Evolutionary conservation across 2,888 invertebrate species (phyloP), one percentile per base, ranked within the genome.

Genomic region (Bimastos eiseni): DNA sequence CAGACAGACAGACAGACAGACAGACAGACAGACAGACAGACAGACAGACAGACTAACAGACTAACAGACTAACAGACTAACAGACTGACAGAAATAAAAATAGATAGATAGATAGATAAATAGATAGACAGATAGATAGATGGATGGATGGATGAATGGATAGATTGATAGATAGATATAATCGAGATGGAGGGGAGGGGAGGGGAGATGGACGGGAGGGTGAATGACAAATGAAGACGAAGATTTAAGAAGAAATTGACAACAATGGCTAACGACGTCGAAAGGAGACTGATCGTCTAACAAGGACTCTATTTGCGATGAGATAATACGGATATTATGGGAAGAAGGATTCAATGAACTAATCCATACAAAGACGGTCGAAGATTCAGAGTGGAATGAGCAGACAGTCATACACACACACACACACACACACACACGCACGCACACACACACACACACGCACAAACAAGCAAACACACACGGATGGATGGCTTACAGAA

Each of bases 11-110:
- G 21, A 55, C 13, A 55, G 55, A 70, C n/a, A 70, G 70, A 70
- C n/a, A 70, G 70, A 70, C n/a, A 70, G 70, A 70, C n/a, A 70
- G 70, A 70, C n/a, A 70, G 70, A 70, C n/a, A 70, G 70, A 70
- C 70, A 70, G 70, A 70, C n/a, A 70, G 70, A 70, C n/a, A 70
- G 70, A 70, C n/a, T n/a, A n/a, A 70, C n/a, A 70, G 70, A 70
- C n/a, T 11, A n/a, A 70, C n/a, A n/a, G 70, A 70, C 49, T 4
- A 19, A 49, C 49, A 19, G 49, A 49, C 49, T 4, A 19, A 49
- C 49, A 49, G 49, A 19, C 49, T 11, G 49, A 21, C 41, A 21
- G 49, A 21, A 21, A 19, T 49, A 30, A 4, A 55, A 2, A 55
- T 24, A 6, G 55, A 55, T 30, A 55, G 24, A 30, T 11, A 30